Evolutionary conservation across 2,888 invertebrate genomes (phyloP), one percentile per base, ranked within the genome.

Genomic region (Hirtodrosophila histrioides): DNA sequence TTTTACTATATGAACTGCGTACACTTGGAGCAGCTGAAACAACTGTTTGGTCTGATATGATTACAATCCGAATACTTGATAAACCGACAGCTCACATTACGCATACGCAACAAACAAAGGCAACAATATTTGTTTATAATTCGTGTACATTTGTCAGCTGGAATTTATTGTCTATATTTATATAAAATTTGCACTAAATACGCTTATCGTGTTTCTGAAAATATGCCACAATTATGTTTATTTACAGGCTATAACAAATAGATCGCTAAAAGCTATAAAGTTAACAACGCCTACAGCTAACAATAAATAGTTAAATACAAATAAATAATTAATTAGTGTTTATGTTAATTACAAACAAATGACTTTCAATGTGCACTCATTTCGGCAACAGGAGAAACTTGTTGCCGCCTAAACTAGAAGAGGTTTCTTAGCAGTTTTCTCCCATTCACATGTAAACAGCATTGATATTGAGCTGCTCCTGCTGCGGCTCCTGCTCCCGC

Each of bases 351-450:
- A 77, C 78, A 81, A 78, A 67, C 77, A 79, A 85, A 90, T 90
- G 91, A 90, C 90, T 90, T 90, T 89, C 86, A 89, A 82, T 82
- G 77, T 88, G 78, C 90, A 88, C 88, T 88, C 88, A 79, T 84
- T 76, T 72, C 45, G 40, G 53, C 61, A 43, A 65, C 29, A 39
- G 9, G 17, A 8, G 23, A 33, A 37, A 43, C 39, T 46, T 41
- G 31, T 57, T 64, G 56, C 56, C 49, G 49, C 41, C 51, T 66
- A 61, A 61, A 44, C 69, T 85, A 73, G 51, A 67, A 45, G 75
- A 78, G 60, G 70, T 64, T 44, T 11, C 69, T 17, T 17, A 56
- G 51, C 51, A 67, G 56, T 55, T 46, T 24, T 7, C 12, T 48
- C 7, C 41, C 37, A 36, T 58, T 57, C 49, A 79, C 79, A 83